Evolutionary conservation across 1,140 invertebrate genomes (phyloP), one percentile per base, ranked within the genome.

Genomic region (Leptopilina clavipes): DNA sequence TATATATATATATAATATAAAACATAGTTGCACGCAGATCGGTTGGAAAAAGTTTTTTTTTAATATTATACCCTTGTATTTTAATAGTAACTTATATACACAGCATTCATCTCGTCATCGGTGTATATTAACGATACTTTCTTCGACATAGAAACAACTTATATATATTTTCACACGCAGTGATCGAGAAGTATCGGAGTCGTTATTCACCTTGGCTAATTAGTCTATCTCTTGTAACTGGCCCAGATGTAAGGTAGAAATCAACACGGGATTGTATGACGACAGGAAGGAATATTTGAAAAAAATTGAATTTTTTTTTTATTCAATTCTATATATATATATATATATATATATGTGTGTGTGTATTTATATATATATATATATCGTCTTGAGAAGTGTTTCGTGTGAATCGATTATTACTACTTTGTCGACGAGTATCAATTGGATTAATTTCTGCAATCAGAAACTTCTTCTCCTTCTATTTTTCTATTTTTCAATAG

Each of bases 91-190:
- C 14, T 17, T 17, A 7, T 17, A 5, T n/a, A 37, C 12, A 37
- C 5, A 65, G 56, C 19, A 14, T 25, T 22, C 22, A 65, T 65
- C 56, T 31, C 37, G 59, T 65, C 59, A 31, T 6, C 59, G 25
- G 22, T 25, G 25, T 31, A 31, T 31, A n/a, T 31, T 25, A 65
- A 22, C 74, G 77, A 77, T 80, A 85, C 84, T 85, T 85, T 85
- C 84, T 84, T 85, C 81, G 83, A 81, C 84, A 85, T 77, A 83
- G 83, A 84, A 85, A 81, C 79, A 83, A 79, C 77, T 65, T 65
- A 40, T 40, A 31, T 31, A 40, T 40, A 40, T 40, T 40, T 40
- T 31, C 25, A 31, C 59, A 78, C 71, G 74, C 70, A 78, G 73
- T 59, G 76, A 83, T 80, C 79, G 75, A 73, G 77, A 78, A 77